These are phyloP conservation scores for Amblyteles armatorius DNA, from an alignment of 2,888 invertebrate species.

Conservation along the genomic window DNA sequence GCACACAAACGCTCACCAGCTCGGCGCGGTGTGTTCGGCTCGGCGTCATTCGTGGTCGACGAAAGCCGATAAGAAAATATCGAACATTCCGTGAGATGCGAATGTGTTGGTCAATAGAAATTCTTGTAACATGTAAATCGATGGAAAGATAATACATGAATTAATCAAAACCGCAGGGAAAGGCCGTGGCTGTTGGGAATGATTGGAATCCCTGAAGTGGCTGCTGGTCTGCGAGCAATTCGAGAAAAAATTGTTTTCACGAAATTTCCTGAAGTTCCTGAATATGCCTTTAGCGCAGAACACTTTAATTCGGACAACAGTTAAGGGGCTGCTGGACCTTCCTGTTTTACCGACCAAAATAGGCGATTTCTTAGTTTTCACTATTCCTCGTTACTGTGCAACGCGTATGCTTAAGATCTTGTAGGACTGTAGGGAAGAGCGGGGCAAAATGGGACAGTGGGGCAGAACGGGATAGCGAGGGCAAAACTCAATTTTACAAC, in stretches of 20 bases:
- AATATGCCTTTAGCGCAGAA: background rate
- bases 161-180: background rate
- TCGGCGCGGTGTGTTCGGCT: background rate
- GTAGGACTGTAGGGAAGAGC: too few relatives aligned
- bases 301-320: background rate
- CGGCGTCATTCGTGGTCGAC: background rate
- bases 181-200: background rate
- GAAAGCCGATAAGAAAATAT: conserved; percentile 5
- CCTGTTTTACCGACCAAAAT: too few relatives aligned
- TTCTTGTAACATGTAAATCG: background rate
- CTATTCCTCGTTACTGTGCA: too few relatives aligned
- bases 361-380: too few relatives aligned
- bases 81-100: background rate
- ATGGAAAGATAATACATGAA: background rate
- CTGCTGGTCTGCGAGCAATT: background rate
- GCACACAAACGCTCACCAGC: background rate
- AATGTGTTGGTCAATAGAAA: background rate
- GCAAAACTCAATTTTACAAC: too few relatives aligned
- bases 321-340: background rate
- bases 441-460: too few relatives aligned
- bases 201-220: background rate
- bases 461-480: too few relatives aligned
- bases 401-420: too few relatives aligned
- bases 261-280: background rate
- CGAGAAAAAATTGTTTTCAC: background rate